Percentiles rank a stretch among this genome's conserved stretches.
These are phyloP conservation scores for Oophaga pumilio DNA, from an alignment of 2,113 vertebrate genomes.

Conservation along the genomic window DNA sequence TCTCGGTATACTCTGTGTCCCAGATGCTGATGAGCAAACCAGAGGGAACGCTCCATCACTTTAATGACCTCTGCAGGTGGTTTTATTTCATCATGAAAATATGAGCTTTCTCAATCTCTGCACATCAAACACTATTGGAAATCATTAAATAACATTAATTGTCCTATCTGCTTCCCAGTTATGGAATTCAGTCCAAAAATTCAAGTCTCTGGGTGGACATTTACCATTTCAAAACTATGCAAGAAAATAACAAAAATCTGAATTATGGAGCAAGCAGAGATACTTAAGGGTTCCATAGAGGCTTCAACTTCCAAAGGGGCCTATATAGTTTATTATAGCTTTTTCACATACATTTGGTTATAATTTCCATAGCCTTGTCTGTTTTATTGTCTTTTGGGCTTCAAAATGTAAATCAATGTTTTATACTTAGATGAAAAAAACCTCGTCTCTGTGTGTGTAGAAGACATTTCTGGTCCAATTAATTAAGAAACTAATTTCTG, in stretches of 20 bases:
- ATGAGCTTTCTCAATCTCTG: constrained; percentile 19
- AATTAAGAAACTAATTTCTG: neutral
- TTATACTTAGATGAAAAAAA: neutral
- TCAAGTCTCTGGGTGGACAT: neutral
- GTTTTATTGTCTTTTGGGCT: neutral
- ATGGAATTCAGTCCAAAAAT: neutral
- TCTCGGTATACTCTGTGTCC: neutral
- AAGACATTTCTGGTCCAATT: neutral
- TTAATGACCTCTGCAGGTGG: constrained; percentile 50
- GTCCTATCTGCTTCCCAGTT: neutral
- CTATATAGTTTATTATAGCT: neutral
- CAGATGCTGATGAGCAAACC: constrained; percentile 51
- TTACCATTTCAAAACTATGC: neutral
- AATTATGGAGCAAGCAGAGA: neutral
- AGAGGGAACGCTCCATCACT: constrained; percentile 16
- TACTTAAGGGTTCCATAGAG: constrained; percentile 6
- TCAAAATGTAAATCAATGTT: constrained; percentile 1
- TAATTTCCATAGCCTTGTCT: neutral
- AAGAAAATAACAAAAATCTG: constrained; percentile 16
- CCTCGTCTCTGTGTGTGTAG: neutral
- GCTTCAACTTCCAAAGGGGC: neutral
- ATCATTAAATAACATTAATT: neutral
- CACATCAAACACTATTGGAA: neutral
- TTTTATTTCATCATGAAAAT: constrained; percentile 30
- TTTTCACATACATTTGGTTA: neutral